A percentile compares a stretch with the other conserved stretches of the same genome.
Conservation (phyloP, 2,888 invertebrate species). For the Branchinecta sandiegonensis region DNA sequence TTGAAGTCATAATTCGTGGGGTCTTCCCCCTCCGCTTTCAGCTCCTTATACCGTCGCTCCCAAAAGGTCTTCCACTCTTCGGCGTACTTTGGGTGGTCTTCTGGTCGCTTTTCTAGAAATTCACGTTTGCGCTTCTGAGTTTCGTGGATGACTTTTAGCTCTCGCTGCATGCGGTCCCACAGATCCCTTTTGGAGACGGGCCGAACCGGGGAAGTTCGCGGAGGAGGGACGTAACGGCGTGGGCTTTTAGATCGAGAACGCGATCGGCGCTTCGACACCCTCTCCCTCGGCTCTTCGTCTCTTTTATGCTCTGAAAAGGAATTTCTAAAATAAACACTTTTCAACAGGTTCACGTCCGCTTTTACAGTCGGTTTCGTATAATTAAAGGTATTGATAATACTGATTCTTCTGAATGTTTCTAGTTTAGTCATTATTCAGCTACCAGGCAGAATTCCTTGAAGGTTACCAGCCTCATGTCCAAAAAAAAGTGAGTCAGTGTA, state of each 20-base stretch:
- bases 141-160: slow-evolving; percentile 42
- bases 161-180: slow-evolving; percentile 44
- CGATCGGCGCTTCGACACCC: neutral
- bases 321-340: too few species aligned
- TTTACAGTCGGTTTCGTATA: too few species aligned
- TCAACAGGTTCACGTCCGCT: too few species aligned
- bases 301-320: too few species aligned
- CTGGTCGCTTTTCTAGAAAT: slow-evolving; percentile 67
- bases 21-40: slow-evolving; percentile 57
- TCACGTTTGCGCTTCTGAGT: slow-evolving; percentile 49
- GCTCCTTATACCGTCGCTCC: slow-evolving; percentile 65
- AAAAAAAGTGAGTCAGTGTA: too few species aligned
- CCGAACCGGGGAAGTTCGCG: neutral
- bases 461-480: too few species aligned
- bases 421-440: too few species aligned
- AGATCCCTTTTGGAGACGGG: slow-evolving; percentile 31
- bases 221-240: neutral
- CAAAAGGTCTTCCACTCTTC: slow-evolving; percentile 83
- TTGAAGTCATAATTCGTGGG: slow-evolving; percentile 68
- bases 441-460: too few species aligned
- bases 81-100: slow-evolving; percentile 71
- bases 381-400: too few species aligned
- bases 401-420: too few species aligned
- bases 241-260: neutral
- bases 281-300: too few species aligned